Percentiles rank a stretch among this genome's conserved stretches.
Conservation (phyloP, 2,113 vertebrate species). For the Psettodes erumei region DNA sequence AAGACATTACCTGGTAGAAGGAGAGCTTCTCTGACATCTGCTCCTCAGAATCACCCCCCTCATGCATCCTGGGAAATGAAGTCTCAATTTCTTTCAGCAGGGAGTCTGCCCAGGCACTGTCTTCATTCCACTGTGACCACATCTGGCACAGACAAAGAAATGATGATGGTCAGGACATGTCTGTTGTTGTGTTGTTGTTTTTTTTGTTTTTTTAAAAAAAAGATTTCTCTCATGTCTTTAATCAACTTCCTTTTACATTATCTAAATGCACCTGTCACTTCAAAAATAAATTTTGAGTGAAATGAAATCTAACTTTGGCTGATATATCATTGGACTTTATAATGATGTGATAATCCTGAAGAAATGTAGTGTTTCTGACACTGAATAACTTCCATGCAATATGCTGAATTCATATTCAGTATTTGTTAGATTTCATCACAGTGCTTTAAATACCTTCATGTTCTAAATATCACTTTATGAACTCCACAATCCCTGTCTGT, state of each 20-base stretch:
- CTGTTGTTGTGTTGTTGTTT: no score
- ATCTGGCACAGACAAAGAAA: conserved; percentile 71
- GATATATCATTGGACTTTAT: neutral
- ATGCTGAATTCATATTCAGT: no score
- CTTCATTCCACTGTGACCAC: conserved; percentile 88
- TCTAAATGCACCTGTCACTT: neutral
- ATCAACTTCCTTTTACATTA: neutral
- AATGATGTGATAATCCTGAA: no score
- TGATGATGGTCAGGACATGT: neutral
- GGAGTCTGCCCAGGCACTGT: conserved; percentile 76
- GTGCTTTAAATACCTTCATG: no score
- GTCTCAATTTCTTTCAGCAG: conserved; percentile 82
- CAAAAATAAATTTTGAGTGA: no score
- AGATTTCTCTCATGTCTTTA: neutral
- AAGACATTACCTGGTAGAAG: conserved; percentile 83
- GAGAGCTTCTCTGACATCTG: conserved; percentile 80
- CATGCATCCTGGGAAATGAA: conserved; percentile 78
- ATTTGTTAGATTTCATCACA: no score
- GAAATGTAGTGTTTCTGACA: no score
- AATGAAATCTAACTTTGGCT: no score
- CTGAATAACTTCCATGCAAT: no score
- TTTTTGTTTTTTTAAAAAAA: no score
- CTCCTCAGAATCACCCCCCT: conserved; percentile 86
- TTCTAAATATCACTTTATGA: no score
- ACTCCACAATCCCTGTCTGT: no score